Conservation (phyloP, 2,797 vertebrate genomes). For the Hypotaenidia philippensis region DNA sequence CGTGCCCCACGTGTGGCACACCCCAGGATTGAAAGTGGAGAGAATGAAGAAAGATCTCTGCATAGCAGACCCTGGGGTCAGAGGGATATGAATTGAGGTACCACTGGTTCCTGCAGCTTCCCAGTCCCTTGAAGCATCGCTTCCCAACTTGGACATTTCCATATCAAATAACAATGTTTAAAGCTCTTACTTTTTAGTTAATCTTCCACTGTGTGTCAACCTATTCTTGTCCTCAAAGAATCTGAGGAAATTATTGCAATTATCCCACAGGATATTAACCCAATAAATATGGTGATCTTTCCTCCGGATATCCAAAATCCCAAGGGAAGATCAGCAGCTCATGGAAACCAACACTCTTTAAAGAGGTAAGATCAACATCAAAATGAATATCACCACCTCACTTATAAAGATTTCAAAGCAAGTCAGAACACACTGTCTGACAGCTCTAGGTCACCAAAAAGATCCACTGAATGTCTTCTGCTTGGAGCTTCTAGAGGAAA, state of each 20-base stretch:
- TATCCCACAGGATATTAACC: not conserved
- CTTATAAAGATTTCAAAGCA: not conserved
- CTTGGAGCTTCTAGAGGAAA: not conserved
- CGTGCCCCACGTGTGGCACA: rapidly evolving
- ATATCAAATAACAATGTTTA: not conserved
- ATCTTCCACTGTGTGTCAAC: not conserved
- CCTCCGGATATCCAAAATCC: not conserved
- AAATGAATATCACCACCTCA: not conserved
- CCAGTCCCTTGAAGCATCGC: not conserved
- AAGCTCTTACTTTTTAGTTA: not conserved
- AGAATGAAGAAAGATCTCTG: not conserved
- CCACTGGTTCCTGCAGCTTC: not conserved
- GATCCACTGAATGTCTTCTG: not conserved
- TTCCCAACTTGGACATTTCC: not conserved
- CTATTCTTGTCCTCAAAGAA: not conserved
- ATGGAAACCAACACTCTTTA: not conserved
- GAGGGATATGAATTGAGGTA: not conserved
- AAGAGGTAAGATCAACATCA: not conserved
- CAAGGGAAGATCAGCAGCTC: not conserved
- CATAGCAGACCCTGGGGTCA: not conserved
- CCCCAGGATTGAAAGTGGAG: not conserved
- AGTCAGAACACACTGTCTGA: not conserved
- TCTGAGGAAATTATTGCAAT: not conserved
- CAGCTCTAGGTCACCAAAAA: not conserved
- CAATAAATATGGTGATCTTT: not conserved